These are phyloP conservation scores for Ibycter americanus DNA, from an alignment of 2,797 vertebrate species.

Conservation along the genomic window DNA sequence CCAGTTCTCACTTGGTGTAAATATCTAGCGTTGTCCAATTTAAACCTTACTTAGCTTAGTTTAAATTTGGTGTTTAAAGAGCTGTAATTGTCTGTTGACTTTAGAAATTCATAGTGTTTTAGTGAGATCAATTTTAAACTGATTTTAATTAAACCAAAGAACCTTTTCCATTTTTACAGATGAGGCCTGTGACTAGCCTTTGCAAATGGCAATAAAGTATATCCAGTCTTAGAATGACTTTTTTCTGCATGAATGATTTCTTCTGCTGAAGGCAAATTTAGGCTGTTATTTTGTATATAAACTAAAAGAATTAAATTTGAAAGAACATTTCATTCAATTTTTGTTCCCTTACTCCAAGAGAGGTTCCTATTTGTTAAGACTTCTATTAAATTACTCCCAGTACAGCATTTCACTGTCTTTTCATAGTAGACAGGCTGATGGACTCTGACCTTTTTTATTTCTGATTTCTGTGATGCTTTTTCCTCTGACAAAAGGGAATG, in stretches of 20 bases:
- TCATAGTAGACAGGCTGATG: neutral
- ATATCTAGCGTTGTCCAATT: neutral
- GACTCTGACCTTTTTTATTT: conserved; percentile 39
- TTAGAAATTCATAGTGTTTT: neutral
- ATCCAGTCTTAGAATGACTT: neutral
- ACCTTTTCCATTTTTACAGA: neutral
- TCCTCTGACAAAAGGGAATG: neutral
- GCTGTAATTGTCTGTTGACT: neutral
- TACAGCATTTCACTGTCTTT: conserved; percentile 9
- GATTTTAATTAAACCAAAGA: conserved; percentile 24
- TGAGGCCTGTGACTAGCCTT: neutral
- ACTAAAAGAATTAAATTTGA: neutral
- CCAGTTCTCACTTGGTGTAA: neutral
- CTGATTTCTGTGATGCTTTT: neutral
- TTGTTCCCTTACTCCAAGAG: neutral
- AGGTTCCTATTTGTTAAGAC: neutral
- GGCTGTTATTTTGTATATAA: neutral
- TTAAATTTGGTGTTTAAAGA: conserved; percentile 18
- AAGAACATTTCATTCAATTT: neutral
- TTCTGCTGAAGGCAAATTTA: neutral
- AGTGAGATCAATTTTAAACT: conserved; percentile 22
- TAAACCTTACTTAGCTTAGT: conserved; percentile 7
- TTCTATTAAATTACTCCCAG: conserved; percentile 15
- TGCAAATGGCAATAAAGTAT: neutral
- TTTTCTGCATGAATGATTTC: neutral